Conservation (phyloP, 2,888 invertebrate genomes). For the Rosalia funebris region DNA sequence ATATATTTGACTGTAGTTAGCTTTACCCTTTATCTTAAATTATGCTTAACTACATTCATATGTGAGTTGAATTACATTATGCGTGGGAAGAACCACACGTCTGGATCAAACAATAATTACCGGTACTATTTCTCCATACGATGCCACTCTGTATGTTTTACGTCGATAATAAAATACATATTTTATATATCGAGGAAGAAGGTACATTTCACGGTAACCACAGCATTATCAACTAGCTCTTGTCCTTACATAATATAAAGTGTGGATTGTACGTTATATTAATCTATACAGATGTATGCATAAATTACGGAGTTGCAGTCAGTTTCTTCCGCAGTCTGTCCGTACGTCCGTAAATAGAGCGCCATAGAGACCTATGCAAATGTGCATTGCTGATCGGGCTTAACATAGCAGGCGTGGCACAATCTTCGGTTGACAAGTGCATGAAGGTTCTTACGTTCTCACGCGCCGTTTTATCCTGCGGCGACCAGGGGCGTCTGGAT, state of each 20-base stretch:
- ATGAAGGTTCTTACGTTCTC: slow-evolving; percentile 45
- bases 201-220: slow-evolving; percentile 15
- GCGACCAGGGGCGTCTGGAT: slow-evolving; percentile 14
- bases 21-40: too few relatives aligned
- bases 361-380: slow-evolving; percentile 27
- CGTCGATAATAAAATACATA: slow-evolving; percentile 15
- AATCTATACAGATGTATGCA: slow-evolving; percentile 31
- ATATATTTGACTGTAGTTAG: too few relatives aligned
- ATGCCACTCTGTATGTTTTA: neutral
- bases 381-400: slow-evolving; percentile 27
- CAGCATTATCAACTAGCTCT: slow-evolving; percentile 22
- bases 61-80: too few relatives aligned
- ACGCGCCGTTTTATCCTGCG: slow-evolving; percentile 37
- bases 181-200: slow-evolving; percentile 17
- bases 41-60: too few relatives aligned
- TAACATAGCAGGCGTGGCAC: slow-evolving; percentile 39
- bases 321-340: slow-evolving; percentile 26
- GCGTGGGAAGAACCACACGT: too few relatives aligned
- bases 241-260: slow-evolving; percentile 25
- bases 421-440: slow-evolving; percentile 44
- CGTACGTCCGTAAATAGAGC: slow-evolving; percentile 28
- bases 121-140: neutral
- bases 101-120: neutral
- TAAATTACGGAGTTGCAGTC: slow-evolving; percentile 28
- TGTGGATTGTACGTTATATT: slow-evolving; percentile 30